These are phyloP conservation scores for Ictidomys tridecemlineatus DNA, from an alignment of 2,113 vertebrate genomes.

Conservation along the genomic window DNA sequence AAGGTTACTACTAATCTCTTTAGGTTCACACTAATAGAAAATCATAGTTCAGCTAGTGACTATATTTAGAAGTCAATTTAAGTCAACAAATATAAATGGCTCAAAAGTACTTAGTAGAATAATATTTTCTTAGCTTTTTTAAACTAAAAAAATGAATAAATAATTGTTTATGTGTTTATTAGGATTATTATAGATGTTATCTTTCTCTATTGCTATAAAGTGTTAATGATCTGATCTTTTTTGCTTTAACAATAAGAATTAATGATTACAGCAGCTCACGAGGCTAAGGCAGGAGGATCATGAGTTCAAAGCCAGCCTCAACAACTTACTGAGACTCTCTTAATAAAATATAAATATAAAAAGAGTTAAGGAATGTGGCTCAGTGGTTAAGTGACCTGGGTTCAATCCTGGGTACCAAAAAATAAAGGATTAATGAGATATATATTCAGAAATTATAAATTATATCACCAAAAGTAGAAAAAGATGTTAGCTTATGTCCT, in stretches of 20 bases:
- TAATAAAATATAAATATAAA: no score
- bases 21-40: conserved; percentile 83
- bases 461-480: conserved; percentile 5
- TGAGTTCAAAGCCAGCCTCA: no score
- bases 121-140: conserved; percentile 63
- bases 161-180: conserved; percentile 26
- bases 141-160: conserved; percentile 73
- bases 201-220: conserved; percentile 57
- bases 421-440: not conserved
- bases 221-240: not conserved
- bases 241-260: conserved; percentile 48
- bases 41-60: conserved; percentile 88
- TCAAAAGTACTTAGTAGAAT: conserved; percentile 78
- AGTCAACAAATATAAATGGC: conserved; percentile 85
- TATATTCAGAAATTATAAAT: conserved; percentile 35
- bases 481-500: conserved; percentile 13
- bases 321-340: no score
- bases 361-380: no score
- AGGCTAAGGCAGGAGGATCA: no score
- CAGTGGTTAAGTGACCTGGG: no score
- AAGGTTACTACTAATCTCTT: conserved; percentile 83
- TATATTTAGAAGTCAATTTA: conserved; percentile 91
- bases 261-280: no score
- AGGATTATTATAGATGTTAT: conserved; percentile 13
- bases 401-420: no score